phyloP scores from a whole-genome alignment of 1,140 invertebrate genomes.

The Pseudomyrmex sp. region DNA sequence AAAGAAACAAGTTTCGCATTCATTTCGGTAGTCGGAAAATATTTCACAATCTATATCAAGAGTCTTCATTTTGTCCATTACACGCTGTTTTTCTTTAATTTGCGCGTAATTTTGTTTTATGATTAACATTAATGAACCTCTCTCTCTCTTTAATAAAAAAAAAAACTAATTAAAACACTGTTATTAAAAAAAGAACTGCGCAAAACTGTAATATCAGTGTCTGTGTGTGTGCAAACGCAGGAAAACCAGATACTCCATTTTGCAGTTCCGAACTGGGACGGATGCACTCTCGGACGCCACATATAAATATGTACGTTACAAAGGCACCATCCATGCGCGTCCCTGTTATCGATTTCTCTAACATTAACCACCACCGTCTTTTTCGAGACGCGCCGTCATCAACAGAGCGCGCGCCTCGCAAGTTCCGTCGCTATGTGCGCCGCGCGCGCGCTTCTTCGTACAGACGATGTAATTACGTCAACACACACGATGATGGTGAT shows the following conservation, averaged over 20 bases:
- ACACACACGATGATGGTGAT: background rate
- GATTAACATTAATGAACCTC: background rate
- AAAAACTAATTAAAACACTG: no score
- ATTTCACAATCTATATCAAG: background rate
- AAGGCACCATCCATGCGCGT: conserved; percentile 46
- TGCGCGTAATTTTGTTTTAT: background rate
- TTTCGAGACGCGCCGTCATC: conserved; percentile 61
- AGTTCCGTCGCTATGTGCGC: background rate
- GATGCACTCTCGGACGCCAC: conserved; percentile 15
- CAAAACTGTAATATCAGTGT: background rate
- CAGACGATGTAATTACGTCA: conserved; percentile 32
- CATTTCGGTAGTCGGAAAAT: background rate
- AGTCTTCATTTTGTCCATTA: background rate
- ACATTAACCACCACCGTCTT: conserved; percentile 61
- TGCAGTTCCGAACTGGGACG: background rate
- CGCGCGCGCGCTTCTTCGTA: background rate
- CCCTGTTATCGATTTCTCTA: conserved; percentile 60
- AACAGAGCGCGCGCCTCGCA: conserved; percentile 45
- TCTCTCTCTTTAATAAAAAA: background rate
- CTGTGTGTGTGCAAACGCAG: background rate
- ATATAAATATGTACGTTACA: conserved; percentile 27
- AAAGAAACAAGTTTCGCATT: background rate
- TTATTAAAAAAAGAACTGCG: background rate
- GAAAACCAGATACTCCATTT: conserved; percentile 9
- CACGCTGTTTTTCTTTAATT: conserved; percentile 13